These are phyloP conservation scores for Zoanthus sociatus DNA, from an alignment of 92 coral and sea anemone genomes.

Conservation along the genomic window DNA sequence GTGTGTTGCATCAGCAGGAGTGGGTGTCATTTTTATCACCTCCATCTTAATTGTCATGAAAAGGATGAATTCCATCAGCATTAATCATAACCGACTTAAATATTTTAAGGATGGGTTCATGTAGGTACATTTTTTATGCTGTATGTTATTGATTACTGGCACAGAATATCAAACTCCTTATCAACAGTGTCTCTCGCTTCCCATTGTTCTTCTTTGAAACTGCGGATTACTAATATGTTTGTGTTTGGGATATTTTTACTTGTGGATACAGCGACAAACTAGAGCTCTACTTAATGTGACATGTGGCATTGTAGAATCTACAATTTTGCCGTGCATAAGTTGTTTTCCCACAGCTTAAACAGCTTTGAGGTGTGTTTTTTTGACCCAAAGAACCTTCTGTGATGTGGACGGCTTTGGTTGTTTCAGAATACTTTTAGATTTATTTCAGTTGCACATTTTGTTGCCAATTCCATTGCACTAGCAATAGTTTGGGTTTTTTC, in stretches of 20 bases:
- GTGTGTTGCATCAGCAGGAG: background rate
- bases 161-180: background rate
- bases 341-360: background rate
- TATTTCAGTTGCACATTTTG: background rate
- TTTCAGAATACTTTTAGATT: background rate
- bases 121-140: constrained; percentile 38
- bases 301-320: background rate
- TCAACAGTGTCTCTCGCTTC: background rate
- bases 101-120: background rate
- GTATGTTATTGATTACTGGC: background rate
- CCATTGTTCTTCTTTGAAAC: background rate
- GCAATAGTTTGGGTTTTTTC: background rate
- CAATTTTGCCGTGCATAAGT: background rate
- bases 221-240: background rate
- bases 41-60: background rate
- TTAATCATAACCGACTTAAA: too few species aligned
- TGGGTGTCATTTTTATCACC: background rate
- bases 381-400: background rate
- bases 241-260: background rate
- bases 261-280: background rate
- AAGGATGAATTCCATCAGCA: constrained; percentile 2
- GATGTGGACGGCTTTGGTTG: background rate
- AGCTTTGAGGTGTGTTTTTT: background rate
- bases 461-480: background rate
- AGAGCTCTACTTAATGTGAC: background rate